Evolutionary conservation across 2,888 invertebrate species (phyloP).

Genomic region (Drosophila imparisetae): DNA sequence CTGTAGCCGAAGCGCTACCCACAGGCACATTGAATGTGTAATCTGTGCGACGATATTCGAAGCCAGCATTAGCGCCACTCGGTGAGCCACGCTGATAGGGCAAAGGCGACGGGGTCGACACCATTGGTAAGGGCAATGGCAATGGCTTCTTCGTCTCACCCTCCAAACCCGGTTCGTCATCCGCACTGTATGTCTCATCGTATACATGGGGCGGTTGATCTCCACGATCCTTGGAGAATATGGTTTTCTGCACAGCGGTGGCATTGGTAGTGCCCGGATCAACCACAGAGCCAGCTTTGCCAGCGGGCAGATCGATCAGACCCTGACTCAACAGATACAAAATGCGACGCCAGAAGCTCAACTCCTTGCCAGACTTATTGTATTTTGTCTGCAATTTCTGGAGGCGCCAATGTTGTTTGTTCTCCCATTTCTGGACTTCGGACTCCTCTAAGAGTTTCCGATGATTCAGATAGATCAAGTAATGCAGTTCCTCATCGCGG

Average conservation of each 20-base stretch:
- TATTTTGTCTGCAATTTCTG: constrained; percentile 62
- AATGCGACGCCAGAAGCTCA: constrained; percentile 79
- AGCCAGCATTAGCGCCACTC: constrained; percentile 30
- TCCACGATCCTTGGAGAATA: constrained; percentile 82
- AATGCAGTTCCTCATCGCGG: constrained; percentile 78
- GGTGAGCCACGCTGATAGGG: constrained; percentile 36
- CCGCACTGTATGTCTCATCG: constrained; percentile 78
- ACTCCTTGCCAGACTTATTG: constrained; percentile 62
- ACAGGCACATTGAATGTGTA: constrained; percentile 60
- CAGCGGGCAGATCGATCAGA: constrained; percentile 67
- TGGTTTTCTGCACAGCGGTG: constrained; percentile 61
- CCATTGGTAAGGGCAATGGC: constrained; percentile 26
- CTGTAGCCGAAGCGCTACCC: constrained; percentile 52
- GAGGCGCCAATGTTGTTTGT: constrained; percentile 66
- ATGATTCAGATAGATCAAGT: constrained; percentile 75
- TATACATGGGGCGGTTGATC: constrained; percentile 84
- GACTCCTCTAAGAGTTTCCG: constrained; percentile 63
- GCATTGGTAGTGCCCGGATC: constrained; percentile 70
- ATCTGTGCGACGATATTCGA: constrained; percentile 62
- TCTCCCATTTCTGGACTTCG: constrained; percentile 67
- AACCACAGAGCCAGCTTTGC: constrained; percentile 66
- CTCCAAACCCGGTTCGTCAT: constrained; percentile 81
- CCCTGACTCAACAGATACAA: constrained; percentile 81
- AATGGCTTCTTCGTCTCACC: constrained; percentile 57
- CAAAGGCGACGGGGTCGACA: constrained; percentile 45